Evolutionary conservation across 2,113 vertebrate species (phyloP).

Genomic region (Chitala chitala): DNA sequence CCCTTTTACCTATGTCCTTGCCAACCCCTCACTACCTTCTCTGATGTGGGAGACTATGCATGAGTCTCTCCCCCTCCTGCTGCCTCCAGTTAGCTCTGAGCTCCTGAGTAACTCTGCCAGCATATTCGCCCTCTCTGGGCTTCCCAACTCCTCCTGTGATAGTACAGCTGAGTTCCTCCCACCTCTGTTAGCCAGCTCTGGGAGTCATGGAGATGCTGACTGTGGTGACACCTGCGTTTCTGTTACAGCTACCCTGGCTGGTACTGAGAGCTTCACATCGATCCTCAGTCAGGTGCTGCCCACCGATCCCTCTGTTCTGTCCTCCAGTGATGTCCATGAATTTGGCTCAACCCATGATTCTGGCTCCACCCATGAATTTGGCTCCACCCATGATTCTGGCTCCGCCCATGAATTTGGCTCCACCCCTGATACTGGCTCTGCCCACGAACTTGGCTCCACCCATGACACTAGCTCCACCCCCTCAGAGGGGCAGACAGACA

Average conservation of each 20-base stretch:
- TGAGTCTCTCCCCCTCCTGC: conserved; percentile 38
- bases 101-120: conserved; percentile 53
- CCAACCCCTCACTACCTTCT: conserved; percentile 27
- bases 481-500: conserved; percentile 59
- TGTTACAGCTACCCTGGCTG: conserved; percentile 58
- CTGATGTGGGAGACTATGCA: conserved; percentile 42
- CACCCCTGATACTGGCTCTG: conserved; percentile 40
- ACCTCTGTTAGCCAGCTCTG: not conserved
- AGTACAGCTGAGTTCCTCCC: not conserved
- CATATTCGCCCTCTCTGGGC: conserved; percentile 54
- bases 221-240: conserved; percentile 59
- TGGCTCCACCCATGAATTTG: conserved; percentile 53
- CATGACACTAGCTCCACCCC: conserved; percentile 49
- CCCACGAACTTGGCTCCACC: conserved; percentile 35
- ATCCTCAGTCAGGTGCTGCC: conserved; percentile 50
- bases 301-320: conserved; percentile 52
- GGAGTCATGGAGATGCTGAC: conserved; percentile 35
- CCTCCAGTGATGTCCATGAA: conserved; percentile 41
- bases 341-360: conserved; percentile 52
- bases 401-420: conserved; percentile 45
- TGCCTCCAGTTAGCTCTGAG: conserved; percentile 36
- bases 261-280: conserved; percentile 48
- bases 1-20: conserved; percentile 46
- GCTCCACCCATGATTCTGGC: conserved; percentile 59
- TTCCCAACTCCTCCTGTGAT: conserved; percentile 54